These are phyloP conservation scores for Oxyteleia sp. DNA, from an alignment of 2,888 invertebrate species.

Conservation along the genomic window DNA sequence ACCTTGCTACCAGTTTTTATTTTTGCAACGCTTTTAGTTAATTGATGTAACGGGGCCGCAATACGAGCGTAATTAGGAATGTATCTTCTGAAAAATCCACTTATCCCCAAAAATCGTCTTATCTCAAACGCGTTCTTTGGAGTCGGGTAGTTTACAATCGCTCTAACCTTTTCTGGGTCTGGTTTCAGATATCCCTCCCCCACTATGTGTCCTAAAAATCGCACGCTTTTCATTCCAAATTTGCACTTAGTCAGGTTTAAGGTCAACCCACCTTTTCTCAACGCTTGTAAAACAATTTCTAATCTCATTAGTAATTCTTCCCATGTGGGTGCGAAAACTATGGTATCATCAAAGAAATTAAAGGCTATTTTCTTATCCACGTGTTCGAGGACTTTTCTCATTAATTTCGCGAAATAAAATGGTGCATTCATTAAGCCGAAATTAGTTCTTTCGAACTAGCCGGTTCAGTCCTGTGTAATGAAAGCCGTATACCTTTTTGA, in stretches of 20 bases:
- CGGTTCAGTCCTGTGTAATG: not conserved
- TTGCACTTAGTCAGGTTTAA: not conserved
- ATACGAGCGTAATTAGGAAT: not conserved
- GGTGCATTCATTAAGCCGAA: not conserved
- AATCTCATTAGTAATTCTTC: not conserved
- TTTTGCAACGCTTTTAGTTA: too few species aligned
- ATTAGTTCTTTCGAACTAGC: not conserved
- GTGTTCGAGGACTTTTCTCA: not conserved
- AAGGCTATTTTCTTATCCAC: not conserved
- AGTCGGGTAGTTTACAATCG: not conserved
- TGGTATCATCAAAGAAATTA: not conserved
- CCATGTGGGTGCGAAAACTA: not conserved
- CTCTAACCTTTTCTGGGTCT: not conserved
- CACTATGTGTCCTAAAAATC: not conserved
- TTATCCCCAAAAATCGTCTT: not conserved
- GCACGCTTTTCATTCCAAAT: not conserved
- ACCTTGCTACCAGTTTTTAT: too few species aligned
- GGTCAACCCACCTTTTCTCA: not conserved
- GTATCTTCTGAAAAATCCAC: constrained; percentile 1
- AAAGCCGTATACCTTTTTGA: constrained; percentile 1
- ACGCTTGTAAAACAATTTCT: not conserved
- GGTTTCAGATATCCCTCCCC: not conserved
- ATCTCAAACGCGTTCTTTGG: constrained; percentile 4
- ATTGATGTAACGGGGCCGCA: too few species aligned
- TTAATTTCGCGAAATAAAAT: constrained; percentile 8